Percentiles rank a stretch among this genome's conserved stretches.
phyloP scores from a whole-genome alignment of 1,140 invertebrate species.

The Bombus sibiricus region DNA sequence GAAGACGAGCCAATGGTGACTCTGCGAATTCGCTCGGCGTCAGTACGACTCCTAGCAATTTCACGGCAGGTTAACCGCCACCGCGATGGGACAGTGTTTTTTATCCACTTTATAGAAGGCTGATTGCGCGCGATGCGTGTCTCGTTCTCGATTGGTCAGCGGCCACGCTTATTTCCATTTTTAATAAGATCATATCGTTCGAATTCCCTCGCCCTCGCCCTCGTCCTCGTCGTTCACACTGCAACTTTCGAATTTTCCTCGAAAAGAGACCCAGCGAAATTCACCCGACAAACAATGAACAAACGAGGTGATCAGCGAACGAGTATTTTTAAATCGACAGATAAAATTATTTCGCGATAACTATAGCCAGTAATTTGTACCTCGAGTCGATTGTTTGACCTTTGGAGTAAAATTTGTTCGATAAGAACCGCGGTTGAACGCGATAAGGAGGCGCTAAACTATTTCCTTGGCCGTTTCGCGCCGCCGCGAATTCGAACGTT shows the following conservation, averaged over 20 bases:
- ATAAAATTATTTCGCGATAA: not conserved
- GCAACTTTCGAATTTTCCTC: not conserved
- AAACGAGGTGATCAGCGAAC: not conserved
- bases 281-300: not conserved
- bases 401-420: not conserved
- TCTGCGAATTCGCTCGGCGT: conserved; percentile 74
- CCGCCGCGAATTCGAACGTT: not conserved
- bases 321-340: not conserved
- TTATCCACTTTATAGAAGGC: conserved; percentile 61
- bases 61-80: conserved; percentile 80
- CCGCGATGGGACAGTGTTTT: conserved; percentile 78
- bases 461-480: not conserved
- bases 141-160: conserved; percentile 52
- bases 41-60: conserved; percentile 80
- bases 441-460: conserved; percentile 14
- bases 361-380: too few species aligned
- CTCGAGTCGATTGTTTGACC: not conserved
- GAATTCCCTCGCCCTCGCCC: not conserved
- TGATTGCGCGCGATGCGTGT: conserved; percentile 66
- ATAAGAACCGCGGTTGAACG: not conserved
- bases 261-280: not conserved
- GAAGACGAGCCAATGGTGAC: conserved; percentile 73
- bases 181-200: conserved; percentile 66
- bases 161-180: conserved; percentile 66
- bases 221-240: not conserved